Base-by-base conservation (phyloP, 2,797 vertebrate genomes). In the Schizothorax lantsangensis region DNA sequence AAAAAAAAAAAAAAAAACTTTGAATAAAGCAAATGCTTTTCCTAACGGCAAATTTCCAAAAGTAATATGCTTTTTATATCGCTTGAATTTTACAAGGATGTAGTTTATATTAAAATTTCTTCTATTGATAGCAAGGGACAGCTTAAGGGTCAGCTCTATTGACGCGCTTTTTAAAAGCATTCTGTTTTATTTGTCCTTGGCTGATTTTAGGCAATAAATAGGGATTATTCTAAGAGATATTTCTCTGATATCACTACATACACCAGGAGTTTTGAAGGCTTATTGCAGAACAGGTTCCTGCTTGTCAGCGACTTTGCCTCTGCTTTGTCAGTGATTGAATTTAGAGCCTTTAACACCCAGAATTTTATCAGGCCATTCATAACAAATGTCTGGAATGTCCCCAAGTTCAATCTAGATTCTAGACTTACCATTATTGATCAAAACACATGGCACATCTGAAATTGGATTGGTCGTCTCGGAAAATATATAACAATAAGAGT, bases 361-460 rank as follows among this genome's bases (percentile, higher is more conserved):
- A 83, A 87, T 90, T 90, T 89, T 87, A 84, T 86, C 79, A 87
- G 81, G 57, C 83, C 75, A 84, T 89, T 89, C 66, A 89, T 87
- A 89, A 87, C 88, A 86, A 88, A 87, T 59, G 87, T 84, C 88
- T 88, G 85, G 54, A 85, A 87, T 83, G 26, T 26, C 81, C 83
- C 75, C 83, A 78, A 78, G 72, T 82, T 85, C 49, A 87, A 87
- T 84, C 80, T 78, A 84, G 87, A 81, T 74, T 84, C 80, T 78
- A 84, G 87, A 81, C 79, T 89, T 86, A 89, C 64, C 75, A 85
- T 88, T 89, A 90, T 90, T 90, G 89, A 90, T 90, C 88, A 88
- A 78, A 86, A 36, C 47, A 43, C 68, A 71, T 88, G 85, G 86
- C 82, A 77, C 84, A 79, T 86, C 81, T 80, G 87, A 88, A 84